Evolutionary conservation across 1,140 invertebrate genomes (phyloP).

Genomic region (Tetragonula clypearis): DNA sequence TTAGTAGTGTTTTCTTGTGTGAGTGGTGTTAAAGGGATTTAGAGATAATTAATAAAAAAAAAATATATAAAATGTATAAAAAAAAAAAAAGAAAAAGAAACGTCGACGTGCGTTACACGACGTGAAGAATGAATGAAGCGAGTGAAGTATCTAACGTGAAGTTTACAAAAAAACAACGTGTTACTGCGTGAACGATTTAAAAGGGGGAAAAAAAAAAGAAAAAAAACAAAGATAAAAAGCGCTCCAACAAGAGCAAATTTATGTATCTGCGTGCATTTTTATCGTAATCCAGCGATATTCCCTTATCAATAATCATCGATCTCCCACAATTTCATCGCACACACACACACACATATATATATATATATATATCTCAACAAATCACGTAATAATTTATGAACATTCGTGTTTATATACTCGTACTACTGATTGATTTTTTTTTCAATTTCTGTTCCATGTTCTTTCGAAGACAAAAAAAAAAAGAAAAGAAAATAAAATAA

Average conservation of each 20-base stretch:
- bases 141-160: neutral
- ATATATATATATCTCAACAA: neutral
- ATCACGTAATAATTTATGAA: neutral
- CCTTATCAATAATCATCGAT: neutral
- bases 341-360: neutral
- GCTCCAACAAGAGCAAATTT: neutral
- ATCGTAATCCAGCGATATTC: neutral
- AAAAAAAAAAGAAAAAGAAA: neutral
- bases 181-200: neutral
- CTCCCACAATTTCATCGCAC: neutral
- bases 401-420: neutral
- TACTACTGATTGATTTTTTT: neutral
- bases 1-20: no score
- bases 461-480: neutral
- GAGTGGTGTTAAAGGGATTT: no score
- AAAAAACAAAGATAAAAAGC: neutral
- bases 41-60: no score
- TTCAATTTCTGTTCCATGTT: neutral
- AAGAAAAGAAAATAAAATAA: no score
- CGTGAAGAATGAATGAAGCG: neutral
- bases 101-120: neutral
- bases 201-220: neutral
- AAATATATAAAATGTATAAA: no score
- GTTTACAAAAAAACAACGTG: neutral
- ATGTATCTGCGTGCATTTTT: neutral